Evolutionary conservation across 1,140 invertebrate genomes (phyloP).

Genomic region (Heliconius hermathena): DNA sequence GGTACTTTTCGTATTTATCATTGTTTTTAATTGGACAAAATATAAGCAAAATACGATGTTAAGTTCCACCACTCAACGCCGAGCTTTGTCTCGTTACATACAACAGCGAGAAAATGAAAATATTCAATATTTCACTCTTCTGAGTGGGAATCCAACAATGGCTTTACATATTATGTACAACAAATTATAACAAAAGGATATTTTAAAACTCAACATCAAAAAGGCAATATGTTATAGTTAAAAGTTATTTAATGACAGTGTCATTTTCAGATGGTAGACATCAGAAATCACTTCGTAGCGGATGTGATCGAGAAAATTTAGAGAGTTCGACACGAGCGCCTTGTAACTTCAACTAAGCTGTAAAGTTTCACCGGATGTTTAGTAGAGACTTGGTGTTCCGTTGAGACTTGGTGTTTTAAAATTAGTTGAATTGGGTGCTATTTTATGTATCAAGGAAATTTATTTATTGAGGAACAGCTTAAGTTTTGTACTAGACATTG

Average conservation of each 20-base stretch:
- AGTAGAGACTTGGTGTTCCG: slow-evolving; percentile 2
- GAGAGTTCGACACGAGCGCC: slow-evolving; percentile 38
- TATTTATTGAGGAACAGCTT: background rate
- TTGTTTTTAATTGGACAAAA: too few relatives aligned
- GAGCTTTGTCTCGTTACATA: too few relatives aligned
- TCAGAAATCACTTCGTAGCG: slow-evolving; percentile 42
- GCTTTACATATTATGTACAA: background rate
- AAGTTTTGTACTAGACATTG: too few relatives aligned
- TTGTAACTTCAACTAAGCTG: slow-evolving; percentile 34
- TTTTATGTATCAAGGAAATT: background rate
- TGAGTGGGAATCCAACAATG: too few relatives aligned
- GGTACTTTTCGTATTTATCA: too few relatives aligned
- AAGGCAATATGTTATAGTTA: background rate
- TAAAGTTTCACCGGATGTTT: slow-evolving; percentile 21
- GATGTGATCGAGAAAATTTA: slow-evolving; percentile 45
- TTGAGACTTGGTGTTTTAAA: slow-evolving; percentile 7
- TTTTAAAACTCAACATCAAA: background rate
- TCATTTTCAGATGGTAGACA: slow-evolving; percentile 31
- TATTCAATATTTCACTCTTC: too few relatives aligned
- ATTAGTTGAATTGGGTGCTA: slow-evolving; percentile 1
- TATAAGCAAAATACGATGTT: too few relatives aligned
- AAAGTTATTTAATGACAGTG: slow-evolving; percentile 20
- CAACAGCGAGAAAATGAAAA: too few relatives aligned
- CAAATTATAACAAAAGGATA: background rate
- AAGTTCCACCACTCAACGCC: too few relatives aligned